These are phyloP conservation scores for Athene noctua DNA, from an alignment of 2,113 vertebrate genomes.

Conservation along the genomic window DNA sequence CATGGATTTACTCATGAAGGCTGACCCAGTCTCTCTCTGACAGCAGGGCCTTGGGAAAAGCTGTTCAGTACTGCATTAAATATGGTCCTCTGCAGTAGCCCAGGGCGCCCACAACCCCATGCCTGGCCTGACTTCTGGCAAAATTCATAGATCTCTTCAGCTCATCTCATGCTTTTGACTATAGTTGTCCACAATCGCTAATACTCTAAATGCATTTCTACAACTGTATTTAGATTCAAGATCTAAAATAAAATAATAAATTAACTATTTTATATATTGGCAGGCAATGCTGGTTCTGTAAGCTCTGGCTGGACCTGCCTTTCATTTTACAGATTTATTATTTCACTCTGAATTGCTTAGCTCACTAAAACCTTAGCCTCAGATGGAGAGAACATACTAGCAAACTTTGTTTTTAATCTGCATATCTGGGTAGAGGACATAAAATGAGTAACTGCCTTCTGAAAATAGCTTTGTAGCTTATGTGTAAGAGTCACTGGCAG, in stretches of 20 bases:
- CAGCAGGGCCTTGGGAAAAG: neutral
- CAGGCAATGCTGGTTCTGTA: neutral
- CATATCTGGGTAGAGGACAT: neutral
- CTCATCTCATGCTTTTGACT: neutral
- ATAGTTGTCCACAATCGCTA: neutral
- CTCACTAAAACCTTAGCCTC: neutral
- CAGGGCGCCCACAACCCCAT: neutral
- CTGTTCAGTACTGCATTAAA: neutral
- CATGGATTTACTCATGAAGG: neutral
- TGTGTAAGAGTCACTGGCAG: neutral
- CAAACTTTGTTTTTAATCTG: neutral
- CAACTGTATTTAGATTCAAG: neutral
- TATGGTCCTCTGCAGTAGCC: neutral
- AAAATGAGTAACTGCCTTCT: neutral
- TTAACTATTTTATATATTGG: neutral
- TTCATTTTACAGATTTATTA: neutral
- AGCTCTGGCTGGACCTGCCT: neutral
- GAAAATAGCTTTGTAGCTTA: neutral
- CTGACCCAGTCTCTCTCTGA: neutral
- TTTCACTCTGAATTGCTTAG: neutral
- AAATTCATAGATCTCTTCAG: neutral
- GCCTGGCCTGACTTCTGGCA: neutral
- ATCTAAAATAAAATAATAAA: neutral
- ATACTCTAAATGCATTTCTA: neutral
- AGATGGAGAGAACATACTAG: neutral